Evolutionary conservation across 1,140 invertebrate species (phyloP).

Genomic region (Eumeta japonica): DNA sequence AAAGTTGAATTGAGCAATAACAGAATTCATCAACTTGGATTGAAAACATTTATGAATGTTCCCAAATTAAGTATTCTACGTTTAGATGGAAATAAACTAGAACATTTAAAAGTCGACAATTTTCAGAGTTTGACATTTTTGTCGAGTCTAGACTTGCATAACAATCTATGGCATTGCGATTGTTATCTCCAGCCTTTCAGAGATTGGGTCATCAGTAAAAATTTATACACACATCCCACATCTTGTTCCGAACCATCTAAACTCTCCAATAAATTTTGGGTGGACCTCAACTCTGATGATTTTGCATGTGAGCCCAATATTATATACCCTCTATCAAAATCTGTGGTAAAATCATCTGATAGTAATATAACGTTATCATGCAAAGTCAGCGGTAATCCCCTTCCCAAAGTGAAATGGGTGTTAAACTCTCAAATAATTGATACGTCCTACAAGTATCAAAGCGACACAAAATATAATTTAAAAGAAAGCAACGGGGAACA

Average conservation of each 20-base stretch:
- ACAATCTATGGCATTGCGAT: conserved; percentile 88
- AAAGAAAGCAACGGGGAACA: conserved; percentile 32
- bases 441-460: conserved; percentile 58
- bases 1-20: conserved; percentile 77
- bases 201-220: conserved; percentile 70
- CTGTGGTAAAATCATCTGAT: conserved; percentile 61
- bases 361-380: conserved; percentile 75
- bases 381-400: conserved; percentile 72
- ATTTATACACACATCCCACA: conserved; percentile 72
- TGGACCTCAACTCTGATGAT: conserved; percentile 66
- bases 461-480: conserved; percentile 39
- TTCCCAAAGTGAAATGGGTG: conserved; percentile 74
- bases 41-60: conserved; percentile 71
- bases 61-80: conserved; percentile 66
- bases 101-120: conserved; percentile 60
- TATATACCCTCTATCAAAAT: conserved; percentile 52
- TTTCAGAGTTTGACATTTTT: conserved; percentile 65
- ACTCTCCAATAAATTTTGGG: conserved; percentile 70
- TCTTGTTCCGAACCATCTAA: conserved; percentile 68
- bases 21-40: conserved; percentile 65
- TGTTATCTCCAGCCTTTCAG: conserved; percentile 78
- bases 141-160: conserved; percentile 71
- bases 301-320: conserved; percentile 85
- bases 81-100: conserved; percentile 72
- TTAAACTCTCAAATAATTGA: conserved; percentile 64